Conservation (phyloP, 2,113 vertebrate genomes). For the Hippocampus comes region DNA sequence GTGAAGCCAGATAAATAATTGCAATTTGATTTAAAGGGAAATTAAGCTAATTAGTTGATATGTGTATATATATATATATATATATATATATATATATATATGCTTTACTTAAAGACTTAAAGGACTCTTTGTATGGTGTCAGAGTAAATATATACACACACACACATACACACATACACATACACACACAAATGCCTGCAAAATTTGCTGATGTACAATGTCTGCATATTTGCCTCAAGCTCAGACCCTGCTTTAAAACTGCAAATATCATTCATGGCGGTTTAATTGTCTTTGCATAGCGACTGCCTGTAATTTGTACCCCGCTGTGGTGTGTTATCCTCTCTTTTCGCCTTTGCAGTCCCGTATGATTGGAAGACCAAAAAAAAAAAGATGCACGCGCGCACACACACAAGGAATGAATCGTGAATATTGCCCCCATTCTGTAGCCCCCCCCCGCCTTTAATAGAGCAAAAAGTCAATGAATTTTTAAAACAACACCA, state of each 20-base stretch:
- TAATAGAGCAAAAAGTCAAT: not conserved
- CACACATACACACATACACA: no score
- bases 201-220: conserved; percentile 2
- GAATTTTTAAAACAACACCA: not conserved
- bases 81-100: no score
- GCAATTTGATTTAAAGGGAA: not conserved
- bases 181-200: not conserved
- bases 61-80: not conserved
- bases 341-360: conserved; percentile 11
- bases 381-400: not conserved
- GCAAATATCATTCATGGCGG: not conserved
- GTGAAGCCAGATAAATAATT: not conserved
- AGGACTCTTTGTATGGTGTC: no score
- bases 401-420: not conserved
- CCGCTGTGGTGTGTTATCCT: not conserved
- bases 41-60: not conserved
- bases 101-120: no score
- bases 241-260: conserved; percentile 2
- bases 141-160: no score
- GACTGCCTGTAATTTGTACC: not conserved
- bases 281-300: not conserved
- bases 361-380: not conserved
- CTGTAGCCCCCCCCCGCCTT: not conserved
- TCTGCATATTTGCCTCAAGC: not conserved
- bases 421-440: not conserved